Evolutionary conservation across 2,797 vertebrate species (phyloP).

Genomic region (Mionectes olivaceus): DNA sequence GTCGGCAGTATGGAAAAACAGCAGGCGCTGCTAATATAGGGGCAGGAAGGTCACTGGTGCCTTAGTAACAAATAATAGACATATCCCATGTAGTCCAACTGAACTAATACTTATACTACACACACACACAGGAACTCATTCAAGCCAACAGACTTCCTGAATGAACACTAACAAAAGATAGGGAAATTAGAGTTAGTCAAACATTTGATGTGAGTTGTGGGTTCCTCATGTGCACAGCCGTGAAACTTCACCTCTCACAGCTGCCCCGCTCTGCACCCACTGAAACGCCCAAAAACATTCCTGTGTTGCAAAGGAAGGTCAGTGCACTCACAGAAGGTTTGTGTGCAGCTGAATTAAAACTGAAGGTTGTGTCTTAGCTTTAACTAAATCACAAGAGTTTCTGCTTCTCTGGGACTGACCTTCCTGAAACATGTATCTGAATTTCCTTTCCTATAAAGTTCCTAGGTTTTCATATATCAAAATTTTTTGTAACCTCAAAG

Average conservation of each 20-base stretch:
- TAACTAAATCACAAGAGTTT: not conserved
- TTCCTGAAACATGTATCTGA: not conserved
- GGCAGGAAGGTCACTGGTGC: slow-evolving; percentile 15
- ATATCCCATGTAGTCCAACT: not conserved
- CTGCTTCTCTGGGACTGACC: not conserved
- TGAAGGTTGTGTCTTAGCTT: not conserved
- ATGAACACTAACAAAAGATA: not conserved
- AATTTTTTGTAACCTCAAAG: not conserved
- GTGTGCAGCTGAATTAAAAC: not conserved
- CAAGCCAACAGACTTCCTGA: not conserved
- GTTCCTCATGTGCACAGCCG: not conserved
- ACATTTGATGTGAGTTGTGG: not conserved
- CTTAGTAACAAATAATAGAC: not conserved
- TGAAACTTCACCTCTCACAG: not conserved
- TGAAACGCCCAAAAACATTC: not conserved
- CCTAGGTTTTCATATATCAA: not conserved
- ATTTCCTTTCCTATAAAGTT: not conserved
- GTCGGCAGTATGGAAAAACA: not conserved
- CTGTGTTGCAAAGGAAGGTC: not conserved
- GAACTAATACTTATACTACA: not conserved
- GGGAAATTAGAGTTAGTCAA: not conserved
- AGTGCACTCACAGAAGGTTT: not conserved
- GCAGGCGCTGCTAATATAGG: not conserved
- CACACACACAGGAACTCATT: not conserved
- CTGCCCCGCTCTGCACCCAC: not conserved